A percentile compares a stretch with the other conserved stretches of the same genome.
phyloP scores from a whole-genome alignment of 1,140 invertebrate genomes.

The Heliconius himera region DNA sequence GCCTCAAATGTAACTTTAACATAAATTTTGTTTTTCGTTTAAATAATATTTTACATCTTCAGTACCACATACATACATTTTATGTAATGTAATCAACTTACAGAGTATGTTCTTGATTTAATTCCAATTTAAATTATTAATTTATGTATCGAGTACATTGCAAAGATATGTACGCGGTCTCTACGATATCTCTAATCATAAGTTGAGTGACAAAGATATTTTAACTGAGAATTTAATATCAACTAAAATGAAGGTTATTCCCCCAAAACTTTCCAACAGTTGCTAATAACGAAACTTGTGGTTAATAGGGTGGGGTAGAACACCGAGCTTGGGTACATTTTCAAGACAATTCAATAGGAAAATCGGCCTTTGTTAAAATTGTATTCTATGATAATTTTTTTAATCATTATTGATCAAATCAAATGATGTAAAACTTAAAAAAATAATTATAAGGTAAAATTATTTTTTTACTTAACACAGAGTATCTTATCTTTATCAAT shows the following conservation, averaged over 20 bases:
- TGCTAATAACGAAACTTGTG: conserved; percentile 75
- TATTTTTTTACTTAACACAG: no score
- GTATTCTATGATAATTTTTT: conserved; percentile 55
- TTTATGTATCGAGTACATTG: neutral
- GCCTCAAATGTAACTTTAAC: no score
- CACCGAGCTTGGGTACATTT: conserved; percentile 53
- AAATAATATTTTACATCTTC: no score
- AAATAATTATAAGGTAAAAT: neutral
- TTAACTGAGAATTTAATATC: conserved; percentile 67
- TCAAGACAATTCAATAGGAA: conserved; percentile 75
- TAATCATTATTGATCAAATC: conserved; percentile 39
- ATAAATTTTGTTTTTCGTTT: no score
- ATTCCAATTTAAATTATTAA: neutral
- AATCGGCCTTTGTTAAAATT: conserved; percentile 76
- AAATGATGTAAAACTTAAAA: conserved; percentile 23
- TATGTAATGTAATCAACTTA: no score
- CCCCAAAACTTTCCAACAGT: conserved; percentile 71
- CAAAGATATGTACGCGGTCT: conserved; percentile 9
- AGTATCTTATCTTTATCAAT: no score
- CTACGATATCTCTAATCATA: conserved; percentile 2
- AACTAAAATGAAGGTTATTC: conserved; percentile 76
- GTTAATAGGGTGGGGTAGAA: conserved; percentile 57
- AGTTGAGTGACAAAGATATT: conserved; percentile 27
- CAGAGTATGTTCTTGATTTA: neutral
- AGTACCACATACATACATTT: no score